Evolutionary conservation across 2,113 vertebrate species (phyloP), one percentile per base, ranked within the genome.

Genomic region (Aspidoscelis tigris): DNA sequence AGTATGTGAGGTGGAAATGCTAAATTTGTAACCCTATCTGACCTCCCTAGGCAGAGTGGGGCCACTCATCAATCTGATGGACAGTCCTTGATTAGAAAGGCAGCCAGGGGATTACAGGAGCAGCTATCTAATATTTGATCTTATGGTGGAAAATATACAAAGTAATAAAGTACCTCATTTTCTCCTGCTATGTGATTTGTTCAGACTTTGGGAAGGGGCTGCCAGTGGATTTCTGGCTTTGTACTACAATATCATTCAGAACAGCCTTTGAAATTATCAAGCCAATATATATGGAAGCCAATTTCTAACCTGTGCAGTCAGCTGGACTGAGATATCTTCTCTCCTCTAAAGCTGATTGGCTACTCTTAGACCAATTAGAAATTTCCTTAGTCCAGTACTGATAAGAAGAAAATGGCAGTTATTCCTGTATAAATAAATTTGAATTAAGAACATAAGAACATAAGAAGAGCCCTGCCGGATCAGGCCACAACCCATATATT

Each of bases 41-140:
- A 84, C 78, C 78, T 84, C 55, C 78, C 8, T 11, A 76, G 73
- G 68, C 22, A 18, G 78, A 76, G 66, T 24, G n/a, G 33, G 47
- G 43, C 78, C 41, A 64, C 44, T 87, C 71, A 77, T 76, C 78
- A 87, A 71, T 81, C 50, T 84, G 78, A 80, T 81, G 72, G 78
- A 8, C 50, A 61, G 41, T 21, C 24, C 66, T 87, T 81, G 78
- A 77, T 87, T 81, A 84, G 72, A 77, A 84, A 84, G 33, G 58
- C 72, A 84, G 73, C 65, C 43, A 33, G 61, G 5, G 41, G 66
- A 76, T 20, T 7, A 10, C 22, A 76, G n/a, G 26, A 12, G 43
- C 26, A n/a, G 69, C 75, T 69, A 80, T 66, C 43, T 74, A 80
- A 80, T 50, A 53, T 68, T 78, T 65, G 55, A 66, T 50, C 33